Evolutionary conservation across 2,797 vertebrate genomes (phyloP).

Genomic region (Neosilurus hyrtlii): DNA sequence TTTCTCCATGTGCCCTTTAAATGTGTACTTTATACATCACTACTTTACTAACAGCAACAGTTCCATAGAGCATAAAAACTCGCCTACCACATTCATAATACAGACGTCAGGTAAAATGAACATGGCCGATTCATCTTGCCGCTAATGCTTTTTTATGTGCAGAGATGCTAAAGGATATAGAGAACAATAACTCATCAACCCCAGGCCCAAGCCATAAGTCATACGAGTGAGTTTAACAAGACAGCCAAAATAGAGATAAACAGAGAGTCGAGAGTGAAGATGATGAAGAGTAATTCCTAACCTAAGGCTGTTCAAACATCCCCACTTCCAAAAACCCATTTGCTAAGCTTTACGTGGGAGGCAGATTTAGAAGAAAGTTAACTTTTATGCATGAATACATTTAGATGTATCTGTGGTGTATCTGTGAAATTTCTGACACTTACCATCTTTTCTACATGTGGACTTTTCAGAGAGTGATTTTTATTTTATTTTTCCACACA

Average conservation of each 20-base stretch:
- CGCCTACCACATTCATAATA: not conserved
- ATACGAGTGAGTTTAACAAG: conserved; percentile 53
- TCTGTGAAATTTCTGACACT: not conserved
- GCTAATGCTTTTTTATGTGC: not conserved
- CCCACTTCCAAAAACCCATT: conserved; percentile 36
- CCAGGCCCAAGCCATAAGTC: conserved; percentile 53
- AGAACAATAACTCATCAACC: conserved; percentile 56
- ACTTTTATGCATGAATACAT: conserved; percentile 7
- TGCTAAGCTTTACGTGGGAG: conserved; percentile 19
- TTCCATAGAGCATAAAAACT: not conserved
- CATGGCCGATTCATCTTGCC: conserved; percentile 14
- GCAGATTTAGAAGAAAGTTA: conserved; percentile 20
- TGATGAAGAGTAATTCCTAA: conserved; percentile 50
- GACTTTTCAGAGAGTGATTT: not conserved
- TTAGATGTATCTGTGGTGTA: not conserved
- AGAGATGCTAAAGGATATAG: conserved; percentile 37
- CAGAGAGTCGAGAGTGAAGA: conserved; percentile 19
- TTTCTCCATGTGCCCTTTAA: not conserved
- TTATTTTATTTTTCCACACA: too few relatives aligned
- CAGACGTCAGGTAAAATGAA: conserved; percentile 14
- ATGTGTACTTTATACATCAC: not conserved
- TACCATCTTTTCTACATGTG: not conserved
- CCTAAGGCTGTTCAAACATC: conserved; percentile 50
- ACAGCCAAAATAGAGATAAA: conserved; percentile 52
- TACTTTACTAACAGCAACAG: not conserved